Percentiles rank a stretch among this genome's conserved stretches.
phyloP scores from a whole-genome alignment of 2,113 vertebrate species.

The Bombycilla garrulus region DNA sequence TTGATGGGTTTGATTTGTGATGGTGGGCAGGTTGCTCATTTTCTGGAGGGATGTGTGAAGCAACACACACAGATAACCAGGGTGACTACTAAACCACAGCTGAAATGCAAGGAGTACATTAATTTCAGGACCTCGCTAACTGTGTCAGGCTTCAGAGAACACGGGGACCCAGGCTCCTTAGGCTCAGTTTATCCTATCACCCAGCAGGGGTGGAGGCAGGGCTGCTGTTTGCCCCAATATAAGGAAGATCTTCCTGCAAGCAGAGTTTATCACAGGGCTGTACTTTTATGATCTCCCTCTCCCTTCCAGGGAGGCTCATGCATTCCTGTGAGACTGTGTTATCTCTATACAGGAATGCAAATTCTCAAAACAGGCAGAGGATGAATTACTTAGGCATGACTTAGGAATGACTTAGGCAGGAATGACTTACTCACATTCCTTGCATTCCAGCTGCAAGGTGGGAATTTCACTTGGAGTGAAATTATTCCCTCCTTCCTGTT shows the following conservation, averaged over 20 bases:
- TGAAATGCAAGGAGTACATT: background rate
- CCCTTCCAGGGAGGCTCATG: background rate
- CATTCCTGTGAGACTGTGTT: background rate
- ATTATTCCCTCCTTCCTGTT: background rate
- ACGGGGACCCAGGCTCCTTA: accelerated
- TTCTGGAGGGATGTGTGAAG: background rate
- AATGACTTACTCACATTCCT: background rate
- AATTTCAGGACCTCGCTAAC: accelerated
- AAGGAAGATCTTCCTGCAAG: background rate
- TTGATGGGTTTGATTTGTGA: background rate
- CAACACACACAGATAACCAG: background rate
- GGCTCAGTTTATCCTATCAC: background rate
- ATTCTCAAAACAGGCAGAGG: background rate
- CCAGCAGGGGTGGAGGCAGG: background rate
- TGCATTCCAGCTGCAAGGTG: background rate
- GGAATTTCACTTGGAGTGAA: background rate
- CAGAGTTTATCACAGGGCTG: background rate
- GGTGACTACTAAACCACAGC: background rate
- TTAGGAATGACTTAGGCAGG: background rate
- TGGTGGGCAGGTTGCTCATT: background rate
- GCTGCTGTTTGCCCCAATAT: background rate
- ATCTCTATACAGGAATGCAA: background rate
- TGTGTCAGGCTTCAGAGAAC: background rate
- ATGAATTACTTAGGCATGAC: background rate
- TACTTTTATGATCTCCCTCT: background rate